Conservation (phyloP, 2,888 invertebrate genomes). For the Caenorhabditis sinica region DNA sequence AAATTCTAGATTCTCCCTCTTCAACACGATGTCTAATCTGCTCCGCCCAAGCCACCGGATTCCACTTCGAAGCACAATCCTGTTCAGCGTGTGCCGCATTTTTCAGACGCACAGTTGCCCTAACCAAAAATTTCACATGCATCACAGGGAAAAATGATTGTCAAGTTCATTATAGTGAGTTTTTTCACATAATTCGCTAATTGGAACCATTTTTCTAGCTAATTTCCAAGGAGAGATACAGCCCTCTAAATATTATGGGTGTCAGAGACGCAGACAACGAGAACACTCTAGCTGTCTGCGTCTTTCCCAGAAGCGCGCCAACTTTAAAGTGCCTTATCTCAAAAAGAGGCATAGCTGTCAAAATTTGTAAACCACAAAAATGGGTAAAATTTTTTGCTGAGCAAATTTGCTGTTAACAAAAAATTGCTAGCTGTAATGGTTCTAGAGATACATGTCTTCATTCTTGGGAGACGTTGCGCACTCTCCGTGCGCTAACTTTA, state of each 20-base stretch:
- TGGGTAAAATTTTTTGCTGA: not conserved
- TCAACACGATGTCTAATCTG: conserved; percentile 69
- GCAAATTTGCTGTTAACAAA: not conserved
- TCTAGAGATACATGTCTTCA: too few relatives aligned
- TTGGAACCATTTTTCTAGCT: not conserved
- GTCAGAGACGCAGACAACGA: not conserved
- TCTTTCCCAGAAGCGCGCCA: too few relatives aligned
- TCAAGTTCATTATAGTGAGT: conserved; percentile 74
- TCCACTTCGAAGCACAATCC: conserved; percentile 81
- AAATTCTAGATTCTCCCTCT: conserved; percentile 2
- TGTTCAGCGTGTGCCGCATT: conserved; percentile 82
- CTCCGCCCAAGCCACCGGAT: conserved; percentile 82
- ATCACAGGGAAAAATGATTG: conserved; percentile 75
- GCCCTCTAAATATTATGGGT: too few relatives aligned
- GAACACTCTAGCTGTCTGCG: too few relatives aligned
- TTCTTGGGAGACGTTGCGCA: not conserved
- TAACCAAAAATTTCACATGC: conserved; percentile 75
- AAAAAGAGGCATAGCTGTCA: not conserved
- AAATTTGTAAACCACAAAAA: not conserved
- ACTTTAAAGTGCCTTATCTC: not conserved
- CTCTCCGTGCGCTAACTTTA: not conserved
- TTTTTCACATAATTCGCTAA: not conserved
- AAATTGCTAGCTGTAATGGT: too few relatives aligned
- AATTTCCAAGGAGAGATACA: not conserved
- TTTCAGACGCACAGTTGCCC: conserved; percentile 79